These are phyloP conservation scores for Eulithis prunata DNA, from an alignment of 2,888 invertebrate species.

Conservation along the genomic window DNA sequence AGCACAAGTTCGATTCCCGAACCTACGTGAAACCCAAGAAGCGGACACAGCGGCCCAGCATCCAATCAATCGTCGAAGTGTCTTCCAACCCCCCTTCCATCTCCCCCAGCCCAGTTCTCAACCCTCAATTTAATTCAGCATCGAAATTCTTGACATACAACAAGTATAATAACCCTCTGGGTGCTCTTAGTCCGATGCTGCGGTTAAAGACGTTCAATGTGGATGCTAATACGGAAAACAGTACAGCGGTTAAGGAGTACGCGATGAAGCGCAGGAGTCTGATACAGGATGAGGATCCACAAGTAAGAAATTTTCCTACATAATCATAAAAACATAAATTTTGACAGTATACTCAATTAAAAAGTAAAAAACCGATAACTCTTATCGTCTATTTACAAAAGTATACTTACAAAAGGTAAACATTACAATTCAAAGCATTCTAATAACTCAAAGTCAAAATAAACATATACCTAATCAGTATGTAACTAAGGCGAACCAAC, in stretches of 20 bases:
- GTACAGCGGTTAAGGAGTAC: constrained; percentile 65
- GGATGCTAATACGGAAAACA: constrained; percentile 72
- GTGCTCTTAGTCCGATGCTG: constrained; percentile 69
- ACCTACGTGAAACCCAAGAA: constrained; percentile 89
- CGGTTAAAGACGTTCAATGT: constrained; percentile 78
- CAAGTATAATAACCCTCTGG: constrained; percentile 71
- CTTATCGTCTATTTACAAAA: too few species aligned
- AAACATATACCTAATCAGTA: too few species aligned
- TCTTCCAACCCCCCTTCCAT: constrained; percentile 61
- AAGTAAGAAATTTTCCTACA: constrained; percentile 52
- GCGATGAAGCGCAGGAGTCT: constrained; percentile 71
- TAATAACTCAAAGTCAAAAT: too few species aligned
- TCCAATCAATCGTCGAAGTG: constrained; percentile 80
- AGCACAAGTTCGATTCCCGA: constrained; percentile 86
- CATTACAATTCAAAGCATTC: too few species aligned
- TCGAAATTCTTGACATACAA: constrained; percentile 74
- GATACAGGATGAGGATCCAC: constrained; percentile 73
- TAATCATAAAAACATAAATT: not conserved
- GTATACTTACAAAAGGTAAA: too few species aligned
- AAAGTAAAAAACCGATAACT: too few species aligned
- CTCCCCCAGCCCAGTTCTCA: constrained; percentile 52
- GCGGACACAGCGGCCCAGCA: constrained; percentile 83
- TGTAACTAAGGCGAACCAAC: too few species aligned
- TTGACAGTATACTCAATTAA: too few species aligned
- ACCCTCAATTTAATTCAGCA: constrained; percentile 40